phyloP scores from a whole-genome alignment of 2,113 vertebrate genomes.

The Anolis carolinensis region DNA sequence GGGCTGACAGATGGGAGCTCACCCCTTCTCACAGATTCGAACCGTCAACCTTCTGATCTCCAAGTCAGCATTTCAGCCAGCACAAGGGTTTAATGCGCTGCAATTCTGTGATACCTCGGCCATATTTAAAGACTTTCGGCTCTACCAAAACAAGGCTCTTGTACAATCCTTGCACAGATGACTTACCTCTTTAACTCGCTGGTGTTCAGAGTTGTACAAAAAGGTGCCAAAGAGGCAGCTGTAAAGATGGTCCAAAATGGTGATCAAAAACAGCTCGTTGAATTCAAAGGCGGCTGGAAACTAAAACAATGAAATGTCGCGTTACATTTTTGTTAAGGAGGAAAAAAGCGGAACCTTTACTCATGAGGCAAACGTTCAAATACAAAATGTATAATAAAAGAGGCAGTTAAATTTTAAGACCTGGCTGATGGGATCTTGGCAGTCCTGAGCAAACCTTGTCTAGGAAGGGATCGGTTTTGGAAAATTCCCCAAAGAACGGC shows the following conservation, averaged over 20 bases:
- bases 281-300: slow-evolving; percentile 97
- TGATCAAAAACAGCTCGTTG: slow-evolving; percentile 94
- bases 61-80: too few species aligned
- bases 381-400: neutral
- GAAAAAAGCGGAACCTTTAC: neutral
- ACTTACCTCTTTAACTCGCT: slow-evolving; percentile 84
- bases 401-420: too few species aligned
- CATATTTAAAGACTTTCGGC: slow-evolving; percentile 1
- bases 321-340: neutral
- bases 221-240: slow-evolving; percentile 98
- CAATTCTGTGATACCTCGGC: too few species aligned
- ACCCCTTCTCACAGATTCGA: too few species aligned
- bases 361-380: neutral
- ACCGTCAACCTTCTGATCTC: too few species aligned
- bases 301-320: slow-evolving; percentile 67
- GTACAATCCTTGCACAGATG: neutral
- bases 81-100: too few species aligned
- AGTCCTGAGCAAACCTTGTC: too few species aligned
- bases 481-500: neutral
- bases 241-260: slow-evolving; percentile 94
- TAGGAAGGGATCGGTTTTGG: too few species aligned
- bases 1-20: too few species aligned
- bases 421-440: too few species aligned
- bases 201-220: slow-evolving; percentile 92
- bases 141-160: neutral